Evolutionary conservation across 2,797 vertebrate genomes (phyloP), one percentile per base, ranked within the genome.

Genomic region (Anabas testudineus): DNA sequence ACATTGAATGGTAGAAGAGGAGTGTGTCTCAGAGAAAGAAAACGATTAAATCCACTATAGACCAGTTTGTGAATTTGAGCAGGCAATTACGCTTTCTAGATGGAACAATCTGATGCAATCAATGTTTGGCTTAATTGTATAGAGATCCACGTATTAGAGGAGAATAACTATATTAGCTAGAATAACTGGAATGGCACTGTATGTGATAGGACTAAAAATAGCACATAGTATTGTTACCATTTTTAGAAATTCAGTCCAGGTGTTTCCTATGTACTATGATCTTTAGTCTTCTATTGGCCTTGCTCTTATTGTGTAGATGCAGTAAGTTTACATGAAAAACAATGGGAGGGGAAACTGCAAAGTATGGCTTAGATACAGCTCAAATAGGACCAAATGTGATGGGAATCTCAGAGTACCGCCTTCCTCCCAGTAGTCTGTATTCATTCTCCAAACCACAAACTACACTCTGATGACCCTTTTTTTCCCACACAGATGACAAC

Each of bases 341-440:
- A 81, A 68, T 76, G 9, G 46, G 63, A 73, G 68, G 21, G 28
- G 45, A 85, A 84, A 24, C 53, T 51, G 60, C 30, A 59, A 60
- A 69, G 28, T 58, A 66, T 55, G 66, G 22, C 53, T 68, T 16
- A 36, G 62, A 39, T 34, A 2, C 67, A 32, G 54, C 64, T 24
- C 57, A 30, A 83, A 68, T 10, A 37, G 45, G 62, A 66, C n/a
- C 52, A 85, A 72, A 81, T 74, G 68, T 81, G 70, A 62, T 76
- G 65, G 28, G 77, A 78, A 67, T 71, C 22, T 34, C 18, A 21
- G 26, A 43, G 65, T 71, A 70, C 65, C n/a, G n/a, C 63, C 65
- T 66, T 72, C 48, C 49, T 64, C 36, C 24, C 28, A 60, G 46
- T 42, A 67, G 72, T 56, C 52, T 65, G 28, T 41, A n/a, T 22